Conservation (phyloP, 2,797 vertebrate genomes). For the Tragopan temminckii region DNA sequence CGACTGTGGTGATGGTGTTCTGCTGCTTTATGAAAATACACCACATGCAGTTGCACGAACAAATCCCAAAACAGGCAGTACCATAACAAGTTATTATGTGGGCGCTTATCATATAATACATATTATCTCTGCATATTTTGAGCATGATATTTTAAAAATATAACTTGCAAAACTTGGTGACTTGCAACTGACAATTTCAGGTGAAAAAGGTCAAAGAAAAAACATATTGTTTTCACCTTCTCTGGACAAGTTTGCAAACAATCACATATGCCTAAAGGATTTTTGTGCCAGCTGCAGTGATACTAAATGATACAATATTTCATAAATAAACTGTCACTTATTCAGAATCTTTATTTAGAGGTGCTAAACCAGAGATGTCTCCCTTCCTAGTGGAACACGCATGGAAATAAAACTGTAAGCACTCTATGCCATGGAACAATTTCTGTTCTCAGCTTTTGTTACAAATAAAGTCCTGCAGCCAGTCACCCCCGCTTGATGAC, state of each 20-base stretch:
- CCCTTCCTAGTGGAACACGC: neutral
- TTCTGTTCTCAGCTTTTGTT: neutral
- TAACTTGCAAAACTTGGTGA: neutral
- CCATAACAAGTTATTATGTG: neutral
- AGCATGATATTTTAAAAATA: neutral
- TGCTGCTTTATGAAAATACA: neutral
- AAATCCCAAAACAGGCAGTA: neutral
- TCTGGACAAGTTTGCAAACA: conserved; percentile 66
- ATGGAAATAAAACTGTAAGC: conserved; percentile 40
- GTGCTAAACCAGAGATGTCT: conserved; percentile 60
- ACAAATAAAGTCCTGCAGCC: neutral
- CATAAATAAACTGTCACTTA: conserved; percentile 68
- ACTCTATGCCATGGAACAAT: conserved; percentile 3
- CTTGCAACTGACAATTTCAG: conserved; percentile 20
- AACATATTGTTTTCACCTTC: conserved; percentile 56
- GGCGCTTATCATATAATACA: neutral
- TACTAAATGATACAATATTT: conserved; percentile 57
- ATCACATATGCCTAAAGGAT: conserved; percentile 56
- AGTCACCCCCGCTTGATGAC: neutral
- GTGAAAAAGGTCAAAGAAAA: conserved; percentile 48
- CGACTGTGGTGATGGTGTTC: neutral
- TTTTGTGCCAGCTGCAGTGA: conserved; percentile 65
- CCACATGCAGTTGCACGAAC: neutral
- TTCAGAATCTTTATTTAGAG: conserved; percentile 70
- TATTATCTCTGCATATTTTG: conserved; percentile 27